Conservation (phyloP, 2,113 vertebrate genomes). For the Xyliphius kryptos region DNA sequence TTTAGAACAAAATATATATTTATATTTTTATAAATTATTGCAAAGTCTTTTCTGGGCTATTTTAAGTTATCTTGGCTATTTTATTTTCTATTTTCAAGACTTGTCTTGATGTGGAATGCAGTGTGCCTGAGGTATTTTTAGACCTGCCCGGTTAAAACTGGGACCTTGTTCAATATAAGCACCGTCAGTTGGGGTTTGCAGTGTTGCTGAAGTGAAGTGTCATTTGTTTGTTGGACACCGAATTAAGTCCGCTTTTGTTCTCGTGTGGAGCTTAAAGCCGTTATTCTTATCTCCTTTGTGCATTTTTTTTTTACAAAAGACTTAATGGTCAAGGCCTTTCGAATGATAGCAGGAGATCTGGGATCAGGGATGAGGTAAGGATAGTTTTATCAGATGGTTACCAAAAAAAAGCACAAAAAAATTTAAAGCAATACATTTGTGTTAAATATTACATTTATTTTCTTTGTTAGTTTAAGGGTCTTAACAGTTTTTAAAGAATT, state of each 20-base stretch:
- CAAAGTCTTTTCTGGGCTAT: too few relatives aligned
- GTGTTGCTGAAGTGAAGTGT: constrained; percentile 55
- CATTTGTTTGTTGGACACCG: constrained; percentile 2
- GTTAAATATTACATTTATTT: not conserved
- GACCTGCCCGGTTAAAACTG: constrained; percentile 66
- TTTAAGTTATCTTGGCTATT: too few relatives aligned
- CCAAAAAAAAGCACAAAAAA: not conserved
- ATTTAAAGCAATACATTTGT: not conserved
- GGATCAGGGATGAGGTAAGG: constrained; percentile 59
- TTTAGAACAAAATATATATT: too few relatives aligned
- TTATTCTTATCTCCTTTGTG: constrained; percentile 11
- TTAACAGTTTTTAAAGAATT: not conserved
- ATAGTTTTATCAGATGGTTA: not conserved
- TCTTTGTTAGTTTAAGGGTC: not conserved
- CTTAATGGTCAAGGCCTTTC: constrained; percentile 39
- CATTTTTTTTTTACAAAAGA: not conserved
- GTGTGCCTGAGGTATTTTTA: constrained; percentile 87
- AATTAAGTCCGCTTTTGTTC: not conserved
- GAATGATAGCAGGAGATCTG: constrained; percentile 58
- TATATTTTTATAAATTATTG: too few relatives aligned
- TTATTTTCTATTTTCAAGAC: too few relatives aligned
- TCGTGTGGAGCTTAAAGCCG: constrained; percentile 5
- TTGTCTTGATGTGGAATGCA: constrained; percentile 66
- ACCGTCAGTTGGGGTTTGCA: constrained; percentile 52
- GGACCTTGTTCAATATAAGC: constrained; percentile 77